Base-by-base conservation (phyloP, 1,140 invertebrate genomes). In the Aphelinus certus region DNA sequence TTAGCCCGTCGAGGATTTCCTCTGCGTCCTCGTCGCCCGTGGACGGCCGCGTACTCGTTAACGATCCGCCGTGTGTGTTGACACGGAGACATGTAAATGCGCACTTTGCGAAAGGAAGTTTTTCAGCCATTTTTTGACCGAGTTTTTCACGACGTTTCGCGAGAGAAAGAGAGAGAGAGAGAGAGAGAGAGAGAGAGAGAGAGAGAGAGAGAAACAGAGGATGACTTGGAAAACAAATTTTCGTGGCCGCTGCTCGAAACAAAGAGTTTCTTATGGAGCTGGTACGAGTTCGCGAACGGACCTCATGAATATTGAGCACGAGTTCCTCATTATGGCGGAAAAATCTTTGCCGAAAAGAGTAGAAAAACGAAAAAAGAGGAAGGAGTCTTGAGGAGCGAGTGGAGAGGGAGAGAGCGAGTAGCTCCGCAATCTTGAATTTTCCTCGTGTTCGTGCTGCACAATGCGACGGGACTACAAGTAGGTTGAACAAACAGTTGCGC, bases 401-500 rank as follows among this genome's bases (percentile, higher is more conserved):
- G 26, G 26, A 26, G 26, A 26, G 26, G 26, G 26, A 26, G 26
- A 26, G 26, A 26, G 26, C 26, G 26, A 26, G 26, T 26, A 26
- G 26, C 26, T 26, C 26, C 26, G 49, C 26, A 61, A 61, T 51
- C 68, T 61, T 70, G 26, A 61, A 53, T 61, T 61, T 45, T 6
- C 26, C 45, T 3, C 57, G n/a, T 70, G 9, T 49, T 7, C 49
- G 47, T 57, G n/a, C 4, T 53, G 51, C 51, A 6, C 26, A n/a
- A 49, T n/a, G 43, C 3, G 60, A 61, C 60, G 47, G 4, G 60
- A 45, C 1, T 26, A 46, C 51, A 72, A 72, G 42, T 72, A 72
- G 62, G 62, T 72, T 55, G 42, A 58, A 56, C 45, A 72, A 72
- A 65, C 62, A 72, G 47, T 48, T 9, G 51, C 51, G 4, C 51